Base-by-base conservation (phyloP, 2,113 vertebrate species). In the Speoplatyrhinus poulsoni region DNA sequence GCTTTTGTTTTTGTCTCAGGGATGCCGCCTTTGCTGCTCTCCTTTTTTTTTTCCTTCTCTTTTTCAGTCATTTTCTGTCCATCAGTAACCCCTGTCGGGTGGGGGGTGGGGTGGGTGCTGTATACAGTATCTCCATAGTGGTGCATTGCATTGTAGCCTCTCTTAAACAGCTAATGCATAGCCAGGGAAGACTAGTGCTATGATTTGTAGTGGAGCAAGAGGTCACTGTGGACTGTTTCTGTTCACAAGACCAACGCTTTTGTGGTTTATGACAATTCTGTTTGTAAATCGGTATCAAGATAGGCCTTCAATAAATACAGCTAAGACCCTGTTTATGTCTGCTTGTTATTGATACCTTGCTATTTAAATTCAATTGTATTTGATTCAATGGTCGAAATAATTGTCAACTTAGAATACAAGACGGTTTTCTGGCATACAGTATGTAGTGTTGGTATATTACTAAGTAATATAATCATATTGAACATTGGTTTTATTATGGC, bases 11-110 rank as follows among this genome's bases (percentile, higher is more conserved):
- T 76, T 6, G 46, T 19, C 60, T 48, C 58, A 62, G 17, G 71
- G 70, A 47, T 60, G 59, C 56, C 16, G 16, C 62, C 60, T 60
- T 70, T 3, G 53, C 16, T 62, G 11, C 17, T 9, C 67, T 54
- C 4, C 12, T 46, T 58, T 46, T 67, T 67, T 26, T 2, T 26
- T 26, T n/a, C n/a, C 26, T 26, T 26, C 26, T 26, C 26, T 26
- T 26, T 53, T 16, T 69, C 16, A 75, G 62, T 1, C 15, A 70
- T 73, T 65, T 75, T 46, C 36, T 69, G 76, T 56, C 72, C 60
- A 70, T 82, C 70, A 68, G 48, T 19, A 63, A 55, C 81, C 82
- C 81, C 78, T 85, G 74, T 69, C 70, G 77, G 53, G 17, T 7
- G 54, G 9, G 54, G 54, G 54, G 1, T 12, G 67, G 63, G 67